These are phyloP conservation scores for Iphiclides podalirius DNA, from an alignment of 2,888 invertebrate species.

Conservation along the genomic window DNA sequence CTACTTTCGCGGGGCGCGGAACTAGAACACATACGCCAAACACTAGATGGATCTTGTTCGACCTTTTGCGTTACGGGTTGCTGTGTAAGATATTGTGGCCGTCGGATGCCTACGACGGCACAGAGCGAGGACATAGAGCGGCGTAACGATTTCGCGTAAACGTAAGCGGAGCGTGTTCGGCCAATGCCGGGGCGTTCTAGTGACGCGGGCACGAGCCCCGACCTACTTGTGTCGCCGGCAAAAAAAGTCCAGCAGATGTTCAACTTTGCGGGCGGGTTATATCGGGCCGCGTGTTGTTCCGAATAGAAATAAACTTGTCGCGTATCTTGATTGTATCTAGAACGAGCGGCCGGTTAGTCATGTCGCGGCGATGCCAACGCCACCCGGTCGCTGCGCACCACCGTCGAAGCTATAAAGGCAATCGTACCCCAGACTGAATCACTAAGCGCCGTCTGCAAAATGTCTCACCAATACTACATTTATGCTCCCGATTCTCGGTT, in stretches of 20 bases:
- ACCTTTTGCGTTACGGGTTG: background rate
- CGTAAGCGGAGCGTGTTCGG: slow-evolving; percentile 61
- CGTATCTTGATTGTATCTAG: slow-evolving; percentile 80
- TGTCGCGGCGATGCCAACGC: slow-evolving; percentile 75
- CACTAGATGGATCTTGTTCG: too few species aligned
- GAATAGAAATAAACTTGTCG: slow-evolving; percentile 80
- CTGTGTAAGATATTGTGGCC: background rate
- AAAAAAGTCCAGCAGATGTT: slow-evolving; percentile 78
- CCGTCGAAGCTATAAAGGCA: slow-evolving; percentile 74
- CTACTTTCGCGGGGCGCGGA: too few species aligned
- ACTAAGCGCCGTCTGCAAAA: slow-evolving; percentile 79
- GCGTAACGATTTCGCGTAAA: slow-evolving; percentile 68
- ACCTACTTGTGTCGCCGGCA: slow-evolving; percentile 78
- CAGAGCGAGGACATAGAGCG: slow-evolving; percentile 45
- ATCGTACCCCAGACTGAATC: slow-evolving; percentile 75
- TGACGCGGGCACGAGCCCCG: slow-evolving; percentile 77
- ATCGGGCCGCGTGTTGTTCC: slow-evolving; percentile 75
- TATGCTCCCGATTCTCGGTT: too few species aligned
- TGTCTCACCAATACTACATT: slow-evolving; percentile 67
- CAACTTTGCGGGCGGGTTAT: slow-evolving; percentile 68
- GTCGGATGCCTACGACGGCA: slow-evolving; percentile 16
- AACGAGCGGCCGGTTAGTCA: slow-evolving; percentile 77
- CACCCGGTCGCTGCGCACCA: slow-evolving; percentile 57
- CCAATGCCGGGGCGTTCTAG: slow-evolving; percentile 35
- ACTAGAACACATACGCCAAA: too few species aligned